Evolutionary conservation across 2,113 vertebrate genomes (phyloP).

Genomic region (Notothenia coriiceps): DNA sequence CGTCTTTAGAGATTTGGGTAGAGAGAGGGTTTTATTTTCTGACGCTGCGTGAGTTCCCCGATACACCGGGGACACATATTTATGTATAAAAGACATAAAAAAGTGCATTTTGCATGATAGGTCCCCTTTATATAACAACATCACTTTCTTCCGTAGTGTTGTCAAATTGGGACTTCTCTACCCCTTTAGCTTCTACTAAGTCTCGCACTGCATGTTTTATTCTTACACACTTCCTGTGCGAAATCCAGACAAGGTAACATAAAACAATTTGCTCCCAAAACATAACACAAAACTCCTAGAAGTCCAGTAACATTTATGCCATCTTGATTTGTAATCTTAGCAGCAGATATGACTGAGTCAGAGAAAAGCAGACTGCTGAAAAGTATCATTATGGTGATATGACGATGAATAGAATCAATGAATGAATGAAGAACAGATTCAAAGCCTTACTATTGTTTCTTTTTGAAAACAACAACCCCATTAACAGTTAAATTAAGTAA

Average conservation of each 20-base stretch:
- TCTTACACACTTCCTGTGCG: slow-evolving; percentile 30
- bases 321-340: slow-evolving; percentile 1
- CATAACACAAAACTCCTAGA: not conserved
- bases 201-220: slow-evolving; percentile 23
- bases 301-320: not conserved
- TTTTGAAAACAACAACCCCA: not conserved
- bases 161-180: slow-evolving; percentile 15
- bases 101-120: no score
- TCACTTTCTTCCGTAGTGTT: not conserved
- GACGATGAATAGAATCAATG: not conserved
- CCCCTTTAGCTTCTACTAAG: slow-evolving; percentile 19
- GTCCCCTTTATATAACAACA: no score
- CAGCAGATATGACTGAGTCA: not conserved
- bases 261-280: slow-evolving; percentile 8
- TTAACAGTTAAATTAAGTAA: not conserved
- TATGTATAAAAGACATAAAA: no score
- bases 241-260: slow-evolving; percentile 3
- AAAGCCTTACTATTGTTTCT: not conserved
- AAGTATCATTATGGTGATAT: not conserved
- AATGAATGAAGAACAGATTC: not conserved
- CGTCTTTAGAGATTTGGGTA: no score
- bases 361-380: not conserved
- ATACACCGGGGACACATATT: no score
- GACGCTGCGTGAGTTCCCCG: no score
- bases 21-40: no score